These are phyloP conservation scores for Dynastes hyllus DNA, from an alignment of 2,888 invertebrate genomes.

Conservation along the genomic window DNA sequence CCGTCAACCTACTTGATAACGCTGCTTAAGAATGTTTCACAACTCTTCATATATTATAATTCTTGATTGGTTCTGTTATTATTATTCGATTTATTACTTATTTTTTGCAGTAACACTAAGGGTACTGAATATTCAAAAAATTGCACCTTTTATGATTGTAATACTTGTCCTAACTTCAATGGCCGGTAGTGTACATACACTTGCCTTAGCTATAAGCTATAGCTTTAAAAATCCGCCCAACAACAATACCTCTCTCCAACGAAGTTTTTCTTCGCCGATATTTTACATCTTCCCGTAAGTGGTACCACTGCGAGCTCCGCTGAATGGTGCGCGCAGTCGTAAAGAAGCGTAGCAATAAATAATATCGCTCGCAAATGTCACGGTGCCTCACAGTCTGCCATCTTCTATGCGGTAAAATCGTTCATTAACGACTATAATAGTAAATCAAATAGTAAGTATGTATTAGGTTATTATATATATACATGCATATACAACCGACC, in stretches of 20 bases:
- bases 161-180: too few species aligned
- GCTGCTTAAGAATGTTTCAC: too few species aligned
- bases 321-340: constrained; percentile 46
- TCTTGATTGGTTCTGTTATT: too few species aligned
- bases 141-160: too few species aligned
- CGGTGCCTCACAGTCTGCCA: constrained; percentile 60
- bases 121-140: too few species aligned
- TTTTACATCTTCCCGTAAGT: neutral
- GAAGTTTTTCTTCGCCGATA: neutral
- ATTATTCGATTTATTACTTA: too few species aligned
- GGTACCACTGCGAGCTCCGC: neutral
- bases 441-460: constrained; percentile 61
- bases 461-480: neutral
- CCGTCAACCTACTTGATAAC: too few species aligned
- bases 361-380: constrained; percentile 60
- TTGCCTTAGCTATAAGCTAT: too few species aligned
- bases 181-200: too few species aligned
- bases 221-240: neutral
- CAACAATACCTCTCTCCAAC: neutral
- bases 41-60: too few species aligned
- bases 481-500: neutral
- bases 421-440: constrained; percentile 63
- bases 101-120: too few species aligned
- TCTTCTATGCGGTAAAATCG: constrained; percentile 61
- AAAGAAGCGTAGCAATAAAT: constrained; percentile 51